Conservation (phyloP, 2,888 invertebrate species). For the Synergus umbraculus region DNA sequence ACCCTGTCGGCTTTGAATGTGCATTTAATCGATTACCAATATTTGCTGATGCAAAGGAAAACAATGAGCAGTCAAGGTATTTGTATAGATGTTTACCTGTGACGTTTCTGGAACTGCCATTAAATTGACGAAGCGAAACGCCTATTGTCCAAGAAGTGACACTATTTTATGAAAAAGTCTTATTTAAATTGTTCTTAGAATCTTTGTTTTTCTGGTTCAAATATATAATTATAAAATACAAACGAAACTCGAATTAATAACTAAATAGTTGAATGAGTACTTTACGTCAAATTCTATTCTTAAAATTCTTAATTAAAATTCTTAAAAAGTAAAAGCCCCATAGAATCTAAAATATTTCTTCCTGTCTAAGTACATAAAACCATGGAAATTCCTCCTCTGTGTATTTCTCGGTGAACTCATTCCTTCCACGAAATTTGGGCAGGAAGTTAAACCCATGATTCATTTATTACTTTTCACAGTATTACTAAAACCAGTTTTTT, state of each 20-base stretch:
- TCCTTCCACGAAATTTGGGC: neutral
- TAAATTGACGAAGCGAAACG: constrained; percentile 1
- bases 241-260: too few species aligned
- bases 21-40: constrained; percentile 33
- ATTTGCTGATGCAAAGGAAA: constrained; percentile 13
- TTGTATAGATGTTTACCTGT: neutral
- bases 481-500: neutral
- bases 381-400: neutral
- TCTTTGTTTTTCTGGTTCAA: neutral
- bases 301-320: too few species aligned
- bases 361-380: neutral
- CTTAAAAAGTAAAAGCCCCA: too few species aligned
- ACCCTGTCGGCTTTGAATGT: constrained; percentile 8
- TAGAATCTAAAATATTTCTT: too few species aligned
- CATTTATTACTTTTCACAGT: neutral
- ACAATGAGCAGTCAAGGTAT: constrained; percentile 13
- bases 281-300: too few species aligned
- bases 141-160: neutral
- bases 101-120: constrained; percentile 37
- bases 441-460: neutral
- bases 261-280: too few species aligned
- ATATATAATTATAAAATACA: too few species aligned
- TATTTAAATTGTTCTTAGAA: neutral
- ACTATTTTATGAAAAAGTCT: neutral
- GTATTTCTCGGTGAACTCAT: neutral